These are phyloP conservation scores for Harmothoe impar DNA, from an alignment of 2,888 invertebrate genomes.

Conservation along the genomic window DNA sequence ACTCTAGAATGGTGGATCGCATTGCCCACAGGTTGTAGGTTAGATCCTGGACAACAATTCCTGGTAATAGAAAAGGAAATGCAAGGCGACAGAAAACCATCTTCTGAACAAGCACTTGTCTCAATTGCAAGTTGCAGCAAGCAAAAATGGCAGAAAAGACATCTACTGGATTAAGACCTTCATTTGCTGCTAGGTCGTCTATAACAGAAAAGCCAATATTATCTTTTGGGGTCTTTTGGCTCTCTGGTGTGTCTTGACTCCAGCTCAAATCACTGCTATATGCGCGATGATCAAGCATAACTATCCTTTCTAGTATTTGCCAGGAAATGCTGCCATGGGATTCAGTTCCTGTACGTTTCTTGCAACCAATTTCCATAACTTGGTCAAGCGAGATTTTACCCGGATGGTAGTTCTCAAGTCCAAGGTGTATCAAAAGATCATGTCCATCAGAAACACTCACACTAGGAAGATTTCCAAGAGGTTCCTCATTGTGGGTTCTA, in stretches of 20 bases:
- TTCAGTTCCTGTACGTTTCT: neutral
- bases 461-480: too few species aligned
- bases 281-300: neutral
- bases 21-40: neutral
- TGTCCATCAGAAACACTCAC: too few species aligned
- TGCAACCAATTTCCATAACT: neutral
- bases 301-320: neutral
- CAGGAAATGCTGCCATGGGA: neutral
- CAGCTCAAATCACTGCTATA: neutral
- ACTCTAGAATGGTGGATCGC: neutral
- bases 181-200: neutral
- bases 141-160: neutral
- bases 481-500: too few species aligned
- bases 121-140: neutral
- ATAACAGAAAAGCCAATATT: neutral
- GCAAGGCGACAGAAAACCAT: conserved; percentile 12
- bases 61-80: neutral
- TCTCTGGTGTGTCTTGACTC: neutral
- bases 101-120: neutral
- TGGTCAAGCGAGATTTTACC: neutral
- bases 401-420: neutral
- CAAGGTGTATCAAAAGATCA: neutral
- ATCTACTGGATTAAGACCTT: neutral
- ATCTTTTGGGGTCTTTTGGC: neutral
- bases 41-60: neutral